phyloP scores from a whole-genome alignment of 2,797 vertebrate species.

The Dermochelys coriacea region DNA sequence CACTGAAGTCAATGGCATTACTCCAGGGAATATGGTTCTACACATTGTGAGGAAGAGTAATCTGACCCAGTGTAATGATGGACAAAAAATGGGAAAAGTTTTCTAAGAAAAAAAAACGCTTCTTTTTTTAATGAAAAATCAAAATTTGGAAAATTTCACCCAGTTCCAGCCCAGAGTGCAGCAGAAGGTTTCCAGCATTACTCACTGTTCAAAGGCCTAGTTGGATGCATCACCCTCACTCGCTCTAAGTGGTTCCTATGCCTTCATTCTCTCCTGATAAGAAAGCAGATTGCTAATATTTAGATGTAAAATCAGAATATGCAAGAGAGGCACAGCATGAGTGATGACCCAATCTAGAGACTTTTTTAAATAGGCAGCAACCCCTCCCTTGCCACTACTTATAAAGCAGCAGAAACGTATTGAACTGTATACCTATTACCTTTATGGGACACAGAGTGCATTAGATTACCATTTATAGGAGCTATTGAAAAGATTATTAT shows the following conservation, averaged over 20 bases:
- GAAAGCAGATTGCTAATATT: background rate
- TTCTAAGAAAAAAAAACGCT: background rate
- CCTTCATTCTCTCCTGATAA: background rate
- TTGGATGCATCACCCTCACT: background rate
- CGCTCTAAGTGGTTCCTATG: background rate
- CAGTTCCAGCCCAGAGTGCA: background rate
- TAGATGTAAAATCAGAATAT: background rate
- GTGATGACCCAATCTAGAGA: background rate
- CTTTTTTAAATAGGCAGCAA: constrained; percentile 15
- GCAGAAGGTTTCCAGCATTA: background rate
- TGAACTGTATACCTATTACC: background rate
- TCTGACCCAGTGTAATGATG: background rate
- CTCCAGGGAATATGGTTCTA: background rate
- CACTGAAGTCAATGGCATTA: background rate
- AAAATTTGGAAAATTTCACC: background rate
- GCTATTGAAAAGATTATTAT: constrained; percentile 6
- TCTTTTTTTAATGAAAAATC: background rate
- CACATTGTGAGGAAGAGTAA: background rate
- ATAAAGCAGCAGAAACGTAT: background rate
- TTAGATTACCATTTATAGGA: background rate
- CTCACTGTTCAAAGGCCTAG: background rate
- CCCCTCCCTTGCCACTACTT: background rate
- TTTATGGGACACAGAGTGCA: background rate
- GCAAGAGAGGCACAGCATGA: background rate
- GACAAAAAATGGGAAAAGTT: background rate